phyloP scores from a whole-genome alignment of 2,797 vertebrate genomes.

The Monodelphis domestica region DNA sequence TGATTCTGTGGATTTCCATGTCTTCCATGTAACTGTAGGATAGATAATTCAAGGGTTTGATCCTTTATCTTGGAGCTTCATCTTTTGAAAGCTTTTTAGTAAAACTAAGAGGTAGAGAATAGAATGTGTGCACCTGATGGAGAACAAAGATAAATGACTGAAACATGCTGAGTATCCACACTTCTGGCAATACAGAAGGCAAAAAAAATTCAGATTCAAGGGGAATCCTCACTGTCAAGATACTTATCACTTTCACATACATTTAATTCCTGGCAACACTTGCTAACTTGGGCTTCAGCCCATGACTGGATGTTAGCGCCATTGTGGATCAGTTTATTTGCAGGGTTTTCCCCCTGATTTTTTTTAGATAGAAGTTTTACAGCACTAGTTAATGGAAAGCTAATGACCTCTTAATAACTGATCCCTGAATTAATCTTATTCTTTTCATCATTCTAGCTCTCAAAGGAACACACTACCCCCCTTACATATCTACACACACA shows the following conservation, averaged over 20 bases:
- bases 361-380: conserved; percentile 66
- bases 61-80: conserved; percentile 71
- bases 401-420: conserved; percentile 58
- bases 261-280: conserved; percentile 51
- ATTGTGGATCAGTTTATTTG: conserved; percentile 30
- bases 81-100: conserved; percentile 76
- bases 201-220: conserved; percentile 34
- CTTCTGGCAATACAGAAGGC: conserved; percentile 28
- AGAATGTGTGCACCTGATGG: conserved; percentile 46
- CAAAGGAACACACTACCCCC: background rate
- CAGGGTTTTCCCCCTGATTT: conserved; percentile 43
- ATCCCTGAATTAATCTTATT: conserved; percentile 71
- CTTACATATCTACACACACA: background rate
- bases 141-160: conserved; percentile 58
- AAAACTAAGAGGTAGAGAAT: conserved; percentile 68
- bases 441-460: conserved; percentile 13
- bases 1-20: conserved; percentile 71
- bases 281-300: conserved; percentile 46
- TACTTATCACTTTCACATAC: conserved; percentile 38
- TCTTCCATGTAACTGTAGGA: conserved; percentile 62
- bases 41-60: conserved; percentile 67
- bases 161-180: conserved; percentile 43
- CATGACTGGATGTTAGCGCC: conserved; percentile 52
- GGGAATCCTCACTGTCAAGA: conserved; percentile 43
- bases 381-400: conserved; percentile 42